A percentile compares a stretch with the other conserved stretches of the same genome.
Conservation (phyloP, 2,113 vertebrate species). For the Phasianus colchicus region DNA sequence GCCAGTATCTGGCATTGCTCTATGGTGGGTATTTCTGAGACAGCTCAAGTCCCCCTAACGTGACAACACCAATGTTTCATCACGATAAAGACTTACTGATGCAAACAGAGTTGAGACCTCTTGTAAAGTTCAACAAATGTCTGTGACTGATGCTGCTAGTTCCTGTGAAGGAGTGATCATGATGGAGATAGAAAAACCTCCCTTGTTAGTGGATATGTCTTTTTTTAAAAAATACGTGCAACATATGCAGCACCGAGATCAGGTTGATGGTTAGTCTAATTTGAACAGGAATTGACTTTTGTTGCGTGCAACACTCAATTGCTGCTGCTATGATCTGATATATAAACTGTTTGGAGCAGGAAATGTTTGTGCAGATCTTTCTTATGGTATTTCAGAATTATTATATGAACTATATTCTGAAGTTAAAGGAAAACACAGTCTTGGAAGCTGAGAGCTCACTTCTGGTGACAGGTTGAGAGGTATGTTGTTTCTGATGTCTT, state of each 20-base stretch:
- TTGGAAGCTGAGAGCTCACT: background rate
- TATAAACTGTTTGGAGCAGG: background rate
- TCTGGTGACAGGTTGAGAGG: slow-evolving; percentile 12
- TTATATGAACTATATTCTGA: background rate
- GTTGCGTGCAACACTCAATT: background rate
- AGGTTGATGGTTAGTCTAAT: background rate
- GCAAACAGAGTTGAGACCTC: background rate
- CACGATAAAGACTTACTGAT: background rate
- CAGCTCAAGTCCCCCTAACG: background rate
- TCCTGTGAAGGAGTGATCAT: background rate
- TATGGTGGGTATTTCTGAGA: background rate
- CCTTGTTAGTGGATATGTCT: background rate
- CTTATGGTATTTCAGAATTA: background rate
- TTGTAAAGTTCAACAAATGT: background rate
- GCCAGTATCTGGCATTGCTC: background rate
- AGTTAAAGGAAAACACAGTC: background rate
- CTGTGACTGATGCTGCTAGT: background rate
- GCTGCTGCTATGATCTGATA: background rate
- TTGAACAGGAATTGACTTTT: background rate
- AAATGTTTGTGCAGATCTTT: background rate
- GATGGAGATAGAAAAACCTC: background rate
- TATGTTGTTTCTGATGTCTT: background rate
- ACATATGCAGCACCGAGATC: background rate
- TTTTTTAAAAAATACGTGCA: background rate
- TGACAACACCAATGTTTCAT: background rate